phyloP scores from a whole-genome alignment of 2,888 invertebrate genomes.

The Rhabditoides inermis region DNA sequence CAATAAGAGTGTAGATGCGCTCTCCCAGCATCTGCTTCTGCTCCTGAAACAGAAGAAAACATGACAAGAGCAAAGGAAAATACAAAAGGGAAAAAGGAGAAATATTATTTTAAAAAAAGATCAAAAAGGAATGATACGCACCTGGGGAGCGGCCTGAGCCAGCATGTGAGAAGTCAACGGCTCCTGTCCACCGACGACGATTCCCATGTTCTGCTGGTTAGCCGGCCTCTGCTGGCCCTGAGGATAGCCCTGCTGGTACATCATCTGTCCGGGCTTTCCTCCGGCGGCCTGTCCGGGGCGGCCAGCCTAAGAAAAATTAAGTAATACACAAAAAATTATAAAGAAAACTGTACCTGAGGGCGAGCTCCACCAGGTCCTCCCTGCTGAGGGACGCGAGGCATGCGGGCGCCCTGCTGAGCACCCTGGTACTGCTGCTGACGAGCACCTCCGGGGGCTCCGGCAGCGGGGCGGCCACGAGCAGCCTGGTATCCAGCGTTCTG shows the following conservation, averaged over 20 bases:
- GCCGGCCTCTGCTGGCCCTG: conserved; percentile 23
- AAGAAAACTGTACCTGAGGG: too few species aligned
- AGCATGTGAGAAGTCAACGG: conserved; percentile 92
- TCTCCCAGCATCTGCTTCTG: conserved; percentile 99
- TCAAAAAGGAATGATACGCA: conserved; percentile 7
- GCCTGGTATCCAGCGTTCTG: conserved; percentile 10
- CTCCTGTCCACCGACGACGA: conserved; percentile 68
- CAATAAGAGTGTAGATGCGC: conserved; percentile 78
- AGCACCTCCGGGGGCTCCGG: not conserved
- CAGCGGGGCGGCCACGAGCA: conserved; percentile 8
- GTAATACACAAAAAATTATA: not conserved
- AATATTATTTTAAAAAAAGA: too few species aligned
- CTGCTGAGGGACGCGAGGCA: conserved; percentile 1
- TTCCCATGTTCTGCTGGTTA: conserved; percentile 38
- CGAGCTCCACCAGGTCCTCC: not conserved
- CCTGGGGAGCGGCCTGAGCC: conserved; percentile 81
- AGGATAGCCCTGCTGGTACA: conserved; percentile 3
- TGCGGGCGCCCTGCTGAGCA: not conserved
- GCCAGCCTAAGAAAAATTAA: too few species aligned
- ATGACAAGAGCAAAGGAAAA: too few species aligned
- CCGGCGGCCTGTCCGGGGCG: conserved; percentile 10
- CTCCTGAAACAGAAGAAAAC: conserved; percentile 61
- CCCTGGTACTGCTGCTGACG: conserved; percentile 9
- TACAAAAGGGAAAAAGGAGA: too few species aligned
- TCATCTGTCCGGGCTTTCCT: conserved; percentile 9